Conservation (phyloP, 2,888 invertebrate species). For the Andrena praecox region DNA sequence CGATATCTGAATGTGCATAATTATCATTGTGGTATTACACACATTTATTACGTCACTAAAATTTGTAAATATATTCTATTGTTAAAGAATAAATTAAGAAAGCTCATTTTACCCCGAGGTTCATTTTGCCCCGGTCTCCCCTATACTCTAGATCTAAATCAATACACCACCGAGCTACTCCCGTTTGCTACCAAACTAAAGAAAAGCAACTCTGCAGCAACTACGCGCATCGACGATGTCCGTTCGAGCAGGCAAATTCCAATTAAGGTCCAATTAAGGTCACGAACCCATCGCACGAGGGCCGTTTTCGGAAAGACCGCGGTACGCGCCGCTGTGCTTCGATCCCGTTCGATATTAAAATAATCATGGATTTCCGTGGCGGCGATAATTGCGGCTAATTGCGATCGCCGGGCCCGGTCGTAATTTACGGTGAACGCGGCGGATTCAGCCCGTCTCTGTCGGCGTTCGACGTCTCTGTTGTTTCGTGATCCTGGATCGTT, state of each 20-base stretch:
- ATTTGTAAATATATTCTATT: too few species aligned
- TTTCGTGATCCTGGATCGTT: slow-evolving; percentile 38
- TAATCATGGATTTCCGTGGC: slow-evolving; percentile 38
- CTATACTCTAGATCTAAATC: too few species aligned
- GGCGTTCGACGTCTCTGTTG: slow-evolving; percentile 27
- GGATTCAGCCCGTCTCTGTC: slow-evolving; percentile 7
- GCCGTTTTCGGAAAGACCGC: slow-evolving; percentile 4
- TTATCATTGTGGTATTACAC: too few species aligned
- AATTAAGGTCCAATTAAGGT: slow-evolving; percentile 13
- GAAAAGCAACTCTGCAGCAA: neutral
- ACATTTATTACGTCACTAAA: too few species aligned
- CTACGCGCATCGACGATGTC: too few species aligned
- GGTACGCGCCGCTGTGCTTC: too few species aligned
- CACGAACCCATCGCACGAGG: neutral
- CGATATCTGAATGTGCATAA: too few species aligned
- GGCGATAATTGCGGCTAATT: slow-evolving; percentile 46
- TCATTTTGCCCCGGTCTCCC: too few species aligned
- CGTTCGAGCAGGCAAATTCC: slow-evolving; percentile 2
- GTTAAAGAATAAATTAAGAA: too few species aligned
- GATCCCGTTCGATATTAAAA: slow-evolving; percentile 38
- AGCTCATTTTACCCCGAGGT: too few species aligned
- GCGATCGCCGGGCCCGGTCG: neutral
- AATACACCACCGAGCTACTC: neutral
- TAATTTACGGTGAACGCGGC: slow-evolving; percentile 31
- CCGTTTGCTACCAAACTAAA: neutral